Evolutionary conservation across 2,113 vertebrate genomes (phyloP), one percentile per base, ranked within the genome.

Genomic region (Xiphorhynchus elegans): DNA sequence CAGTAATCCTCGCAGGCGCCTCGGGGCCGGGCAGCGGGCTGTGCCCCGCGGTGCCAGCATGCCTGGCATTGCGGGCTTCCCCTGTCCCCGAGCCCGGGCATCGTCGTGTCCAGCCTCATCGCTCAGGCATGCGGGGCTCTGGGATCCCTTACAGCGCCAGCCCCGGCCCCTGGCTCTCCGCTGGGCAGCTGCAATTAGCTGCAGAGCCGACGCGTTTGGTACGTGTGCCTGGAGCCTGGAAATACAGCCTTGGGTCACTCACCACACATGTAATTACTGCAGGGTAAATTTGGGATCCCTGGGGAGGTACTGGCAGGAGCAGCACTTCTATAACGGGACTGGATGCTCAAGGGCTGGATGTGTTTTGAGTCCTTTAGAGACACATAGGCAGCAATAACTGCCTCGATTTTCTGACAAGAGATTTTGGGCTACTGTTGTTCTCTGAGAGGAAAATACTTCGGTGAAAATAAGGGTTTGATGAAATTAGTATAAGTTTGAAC

Each of bases 11-110:
- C 6, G 69, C 4, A 18, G 92, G 84, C 56, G 74, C 76, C 95
- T 6, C 8, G 2, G 55, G 42, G 92, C 16, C 23, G n/a, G 80
- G 55, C 14, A 62, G 21, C 10, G 0, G 60, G 50, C 58, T 44
- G 6, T 63, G 70, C 2, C 3, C 11, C 3, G 53, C 35, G 3
- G 0, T 5, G n/a, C 60, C 52, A 7, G 70, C 39, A 0, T 42
- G 64, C 87, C 77, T 12, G 55, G 69, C 91, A 37, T 59, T 26
- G 56, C 2, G 39, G 84, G 96, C 68, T 95, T 83, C 55, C 70
- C 62, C 58, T 29, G 42, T 0, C 68, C 33, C 70, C 1, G 25
- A 2, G n/a, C 3, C 9, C 7, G 2, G 40, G 42, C 16, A 1
- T 12, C 55, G 1, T 35, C 40, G 13, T 15, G 40, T 10, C 72